A percentile compares a stretch with the other conserved stretches of the same genome.
phyloP scores from a whole-genome alignment of 2,888 invertebrate species.

The Tetragonula carbonaria region DNA sequence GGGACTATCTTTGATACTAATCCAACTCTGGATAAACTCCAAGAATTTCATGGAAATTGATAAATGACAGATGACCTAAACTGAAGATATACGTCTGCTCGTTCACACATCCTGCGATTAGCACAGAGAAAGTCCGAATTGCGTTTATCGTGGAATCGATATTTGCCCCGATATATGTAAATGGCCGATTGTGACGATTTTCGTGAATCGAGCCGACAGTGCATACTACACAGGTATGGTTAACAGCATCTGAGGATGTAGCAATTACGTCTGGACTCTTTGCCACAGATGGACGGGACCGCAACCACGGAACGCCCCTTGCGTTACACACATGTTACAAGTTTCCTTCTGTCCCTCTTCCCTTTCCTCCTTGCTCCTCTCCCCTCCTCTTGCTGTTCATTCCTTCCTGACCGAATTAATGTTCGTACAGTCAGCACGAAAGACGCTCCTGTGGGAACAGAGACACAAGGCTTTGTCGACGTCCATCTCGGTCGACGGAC shows the following conservation, averaged over 20 bases:
- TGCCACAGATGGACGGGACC: conserved; percentile 80
- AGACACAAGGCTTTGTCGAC: conserved; percentile 51
- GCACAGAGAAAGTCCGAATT: not conserved
- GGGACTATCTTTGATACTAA: too few relatives aligned
- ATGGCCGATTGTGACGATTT: conserved; percentile 67
- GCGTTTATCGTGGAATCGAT: not conserved
- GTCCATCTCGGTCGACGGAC: conserved; percentile 37
- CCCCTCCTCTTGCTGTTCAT: conserved; percentile 59
- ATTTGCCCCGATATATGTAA: conserved; percentile 3
- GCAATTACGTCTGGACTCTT: conserved; percentile 79
- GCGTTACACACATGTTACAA: conserved; percentile 83
- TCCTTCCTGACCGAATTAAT: conserved; percentile 70
- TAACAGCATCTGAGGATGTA: conserved; percentile 80
- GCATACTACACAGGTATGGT: conserved; percentile 47
- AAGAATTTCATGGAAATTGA: not conserved
- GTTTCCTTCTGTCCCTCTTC: conserved; percentile 60
- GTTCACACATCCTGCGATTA: not conserved
- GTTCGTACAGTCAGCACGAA: conserved; percentile 70
- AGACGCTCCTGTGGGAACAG: conserved; percentile 72
- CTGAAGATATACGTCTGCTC: too few relatives aligned
- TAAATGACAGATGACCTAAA: not conserved
- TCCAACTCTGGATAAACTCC: not conserved
- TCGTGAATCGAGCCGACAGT: conserved; percentile 69
- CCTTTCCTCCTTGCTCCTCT: conserved; percentile 52
- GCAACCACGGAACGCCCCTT: conserved; percentile 83